phyloP scores from a whole-genome alignment of 2,888 invertebrate genomes.

The Thera britannica region DNA sequence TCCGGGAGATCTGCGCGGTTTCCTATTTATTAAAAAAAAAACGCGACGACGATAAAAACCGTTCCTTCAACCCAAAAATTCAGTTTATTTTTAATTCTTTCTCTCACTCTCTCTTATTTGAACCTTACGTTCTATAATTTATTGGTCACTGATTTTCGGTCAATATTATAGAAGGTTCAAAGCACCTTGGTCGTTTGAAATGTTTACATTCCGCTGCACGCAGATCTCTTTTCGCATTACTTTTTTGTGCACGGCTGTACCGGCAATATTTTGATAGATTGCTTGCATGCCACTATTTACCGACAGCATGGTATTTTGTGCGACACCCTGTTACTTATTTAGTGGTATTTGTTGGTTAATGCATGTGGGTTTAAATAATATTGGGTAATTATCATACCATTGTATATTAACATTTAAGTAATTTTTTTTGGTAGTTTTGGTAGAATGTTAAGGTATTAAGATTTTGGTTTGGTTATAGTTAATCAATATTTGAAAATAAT shows the following conservation, averaged over 20 bases:
- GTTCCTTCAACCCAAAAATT: slow-evolving; percentile 12
- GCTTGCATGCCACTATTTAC: slow-evolving; percentile 52
- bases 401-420: neutral
- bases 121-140: slow-evolving; percentile 10
- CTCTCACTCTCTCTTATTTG: slow-evolving; percentile 1
- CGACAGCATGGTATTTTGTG: slow-evolving; percentile 52
- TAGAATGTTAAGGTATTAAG: neutral
- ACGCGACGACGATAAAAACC: slow-evolving; percentile 1
- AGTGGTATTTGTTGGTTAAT: slow-evolving; percentile 44
- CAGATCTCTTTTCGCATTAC: slow-evolving; percentile 77
- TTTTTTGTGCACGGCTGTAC: slow-evolving; percentile 51
- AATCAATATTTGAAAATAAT: neutral
- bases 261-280: slow-evolving; percentile 47
- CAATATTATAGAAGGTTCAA: slow-evolving; percentile 14
- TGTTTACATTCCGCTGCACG: slow-evolving; percentile 59
- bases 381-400: slow-evolving; percentile 1
- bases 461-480: neutral
- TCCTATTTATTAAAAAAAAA: slow-evolving; percentile 19
- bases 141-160: slow-evolving; percentile 18
- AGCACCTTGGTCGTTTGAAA: slow-evolving; percentile 30
- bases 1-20: slow-evolving; percentile 71
- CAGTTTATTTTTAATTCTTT: neutral
- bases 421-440: neutral
- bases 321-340: slow-evolving; percentile 15
- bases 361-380: slow-evolving; percentile 45